phyloP scores from a whole-genome alignment of 2,888 invertebrate genomes.

The Cataglyphis livida region DNA sequence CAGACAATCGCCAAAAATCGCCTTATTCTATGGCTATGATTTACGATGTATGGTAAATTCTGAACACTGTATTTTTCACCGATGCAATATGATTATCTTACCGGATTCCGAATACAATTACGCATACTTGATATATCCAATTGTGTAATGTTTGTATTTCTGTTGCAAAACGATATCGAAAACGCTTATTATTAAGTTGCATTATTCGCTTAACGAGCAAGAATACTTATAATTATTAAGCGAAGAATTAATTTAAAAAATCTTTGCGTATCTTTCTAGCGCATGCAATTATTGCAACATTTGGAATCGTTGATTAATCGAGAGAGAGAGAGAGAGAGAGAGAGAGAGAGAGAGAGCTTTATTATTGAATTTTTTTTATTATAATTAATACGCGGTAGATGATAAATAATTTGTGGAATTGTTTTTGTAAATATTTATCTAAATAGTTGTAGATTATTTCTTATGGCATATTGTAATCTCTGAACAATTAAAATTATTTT shows the following conservation, averaged over 20 bases:
- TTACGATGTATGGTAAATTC: not conserved
- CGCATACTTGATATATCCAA: conserved; percentile 28
- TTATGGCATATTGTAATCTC: not conserved
- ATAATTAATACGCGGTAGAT: not conserved
- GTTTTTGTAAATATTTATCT: not conserved
- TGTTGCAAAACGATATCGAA: conserved; percentile 20
- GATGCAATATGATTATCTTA: conserved; percentile 44
- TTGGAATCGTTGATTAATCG: not conserved
- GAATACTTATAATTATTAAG: conserved; percentile 31
- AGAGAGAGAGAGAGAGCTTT: too few species aligned
- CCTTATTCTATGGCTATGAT: not conserved
- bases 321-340: too few species aligned
- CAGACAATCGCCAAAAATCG: not conserved
- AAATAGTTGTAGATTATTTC: not conserved
- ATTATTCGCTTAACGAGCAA: conserved; percentile 31
- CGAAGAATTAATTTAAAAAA: conserved; percentile 6
- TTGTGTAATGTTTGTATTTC: conserved; percentile 40
- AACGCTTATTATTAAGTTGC: not conserved
- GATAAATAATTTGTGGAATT: not conserved
- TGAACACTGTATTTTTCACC: conserved; percentile 7
- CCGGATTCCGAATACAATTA: conserved; percentile 8
- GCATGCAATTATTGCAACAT: not conserved
- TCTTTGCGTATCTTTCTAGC: conserved; percentile 28
- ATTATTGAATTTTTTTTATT: not conserved
- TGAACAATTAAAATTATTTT: not conserved